Base-by-base conservation (phyloP, 2,113 vertebrate genomes). In the Mola mola region DNA sequence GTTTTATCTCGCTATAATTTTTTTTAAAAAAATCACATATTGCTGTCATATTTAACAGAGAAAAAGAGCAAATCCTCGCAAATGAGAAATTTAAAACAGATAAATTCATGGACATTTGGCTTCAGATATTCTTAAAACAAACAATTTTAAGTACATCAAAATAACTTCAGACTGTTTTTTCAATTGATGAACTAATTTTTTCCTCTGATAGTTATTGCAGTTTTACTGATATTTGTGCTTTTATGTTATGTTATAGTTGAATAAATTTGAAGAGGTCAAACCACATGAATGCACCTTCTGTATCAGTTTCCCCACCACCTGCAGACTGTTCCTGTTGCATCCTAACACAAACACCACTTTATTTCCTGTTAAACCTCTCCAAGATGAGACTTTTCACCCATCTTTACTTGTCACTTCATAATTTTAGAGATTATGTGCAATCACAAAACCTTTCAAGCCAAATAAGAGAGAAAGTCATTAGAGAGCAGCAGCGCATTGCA, bases 201-300 rank as follows among this genome's bases (percentile, higher is more conserved):
- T 41, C n/a, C 38, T 7, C 21, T 26, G 1, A 46, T 34, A 0
- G 0, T 38, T n/a, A n/a, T n/a, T 42, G 11, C 52, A 19, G 11
- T 4, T 9, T 24, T 19, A 9, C 29, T 46, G 57, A 26, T 20
- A 33, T 44, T 24, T 13, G 8, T 34, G 31, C 0, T 40, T 16
- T 8, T 19, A 31, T 44, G 59, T 6, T 19, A 25, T 9, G 26
- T 62, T 57, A 22, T 37, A 22, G 50, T 31, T 42, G 8, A 58
- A 46, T 60, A 57, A 1, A 53, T 73, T 55, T 66, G 43, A 76
- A 78, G 75, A 70, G 59, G 59, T 61, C 13, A 34, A 44, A 51
- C 16, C 75, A 70, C 40, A 79, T 89, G 80, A 89, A 88, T 87
- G 80, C 82, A 82, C 38, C 71, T 75, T 87, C 84, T 87, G 85